A percentile compares a stretch with the other conserved stretches of the same genome.
These are phyloP conservation scores for Petrolisthes manimaculis DNA, from an alignment of 2,888 invertebrate species.

Conservation along the genomic window DNA sequence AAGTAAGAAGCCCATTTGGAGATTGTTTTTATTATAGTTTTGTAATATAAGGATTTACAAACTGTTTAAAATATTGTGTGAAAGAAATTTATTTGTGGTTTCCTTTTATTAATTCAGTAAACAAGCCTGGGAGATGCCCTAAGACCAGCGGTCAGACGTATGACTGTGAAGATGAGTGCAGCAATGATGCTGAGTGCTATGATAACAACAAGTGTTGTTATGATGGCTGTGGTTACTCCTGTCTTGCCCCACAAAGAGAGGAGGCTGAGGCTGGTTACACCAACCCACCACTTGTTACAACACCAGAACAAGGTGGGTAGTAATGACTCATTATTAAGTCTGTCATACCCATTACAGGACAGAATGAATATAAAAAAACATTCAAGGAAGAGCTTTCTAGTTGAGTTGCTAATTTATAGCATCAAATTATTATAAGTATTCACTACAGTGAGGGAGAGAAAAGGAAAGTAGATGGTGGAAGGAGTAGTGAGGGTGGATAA, in stretches of 20 bases:
- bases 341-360: too few species aligned
- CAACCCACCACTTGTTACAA: slow-evolving; percentile 25
- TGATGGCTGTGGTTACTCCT: slow-evolving; percentile 82
- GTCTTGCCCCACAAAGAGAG: slow-evolving; percentile 74
- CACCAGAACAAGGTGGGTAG: slow-evolving; percentile 14
- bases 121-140: slow-evolving; percentile 81
- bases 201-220: slow-evolving; percentile 85
- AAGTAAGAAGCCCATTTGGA: too few species aligned
- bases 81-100: background rate
- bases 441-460: too few species aligned
- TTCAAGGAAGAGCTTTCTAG: too few species aligned
- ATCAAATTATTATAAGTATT: background rate
- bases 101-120: slow-evolving; percentile 66
- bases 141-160: slow-evolving; percentile 71
- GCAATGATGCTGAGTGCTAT: slow-evolving; percentile 84
- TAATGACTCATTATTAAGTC: too few species aligned
- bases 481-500: background rate
- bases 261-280: slow-evolving; percentile 50
- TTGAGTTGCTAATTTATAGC: background rate
- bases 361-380: too few species aligned
- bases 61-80: background rate
- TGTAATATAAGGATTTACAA: too few species aligned
- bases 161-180: slow-evolving; percentile 80
- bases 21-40: too few species aligned
- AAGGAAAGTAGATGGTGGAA: background rate